These are phyloP conservation scores for Parochlus steinenii DNA, from an alignment of 2,888 invertebrate genomes.

Conservation along the genomic window DNA sequence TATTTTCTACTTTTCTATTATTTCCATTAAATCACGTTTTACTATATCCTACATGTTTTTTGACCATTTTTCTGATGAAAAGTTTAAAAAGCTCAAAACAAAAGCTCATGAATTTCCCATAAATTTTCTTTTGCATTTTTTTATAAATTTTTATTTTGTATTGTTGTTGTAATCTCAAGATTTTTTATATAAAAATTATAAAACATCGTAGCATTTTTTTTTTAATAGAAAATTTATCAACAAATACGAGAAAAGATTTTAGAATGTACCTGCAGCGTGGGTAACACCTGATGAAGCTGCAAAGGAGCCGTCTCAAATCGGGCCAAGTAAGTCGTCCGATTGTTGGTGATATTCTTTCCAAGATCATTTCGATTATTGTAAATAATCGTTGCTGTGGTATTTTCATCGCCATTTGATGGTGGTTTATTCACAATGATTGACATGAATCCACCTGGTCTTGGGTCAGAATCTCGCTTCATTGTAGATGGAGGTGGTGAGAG, in stretches of 20 bases:
- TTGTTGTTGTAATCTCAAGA: too few relatives aligned
- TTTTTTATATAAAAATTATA: too few relatives aligned
- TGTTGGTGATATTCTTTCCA: neutral
- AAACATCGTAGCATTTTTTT: too few relatives aligned
- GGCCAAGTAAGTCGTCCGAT: neutral
- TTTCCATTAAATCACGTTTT: too few relatives aligned
- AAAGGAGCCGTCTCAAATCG: conserved; percentile 18
- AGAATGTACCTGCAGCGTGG: conserved; percentile 20
- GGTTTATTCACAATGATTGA: conserved; percentile 8
- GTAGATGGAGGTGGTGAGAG: conserved; percentile 28
- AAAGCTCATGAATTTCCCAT: too few relatives aligned
- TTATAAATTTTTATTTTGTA: too few relatives aligned
- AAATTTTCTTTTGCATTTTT: too few relatives aligned
- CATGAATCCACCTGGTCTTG: conserved; percentile 22
- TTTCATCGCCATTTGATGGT: conserved; percentile 2
- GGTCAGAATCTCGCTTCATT: conserved; percentile 26
- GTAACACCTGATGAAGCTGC: conserved; percentile 26
- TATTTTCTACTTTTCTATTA: too few relatives aligned
- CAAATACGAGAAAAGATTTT: neutral
- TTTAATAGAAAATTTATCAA: too few relatives aligned
- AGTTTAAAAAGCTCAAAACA: too few relatives aligned
- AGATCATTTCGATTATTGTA: neutral
- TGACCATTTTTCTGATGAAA: too few relatives aligned
- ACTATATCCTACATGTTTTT: too few relatives aligned
- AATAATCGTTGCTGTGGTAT: conserved; percentile 3